These are phyloP conservation scores for Synanthedon myopaeformis DNA, from an alignment of 2,888 invertebrate species.

Conservation along the genomic window DNA sequence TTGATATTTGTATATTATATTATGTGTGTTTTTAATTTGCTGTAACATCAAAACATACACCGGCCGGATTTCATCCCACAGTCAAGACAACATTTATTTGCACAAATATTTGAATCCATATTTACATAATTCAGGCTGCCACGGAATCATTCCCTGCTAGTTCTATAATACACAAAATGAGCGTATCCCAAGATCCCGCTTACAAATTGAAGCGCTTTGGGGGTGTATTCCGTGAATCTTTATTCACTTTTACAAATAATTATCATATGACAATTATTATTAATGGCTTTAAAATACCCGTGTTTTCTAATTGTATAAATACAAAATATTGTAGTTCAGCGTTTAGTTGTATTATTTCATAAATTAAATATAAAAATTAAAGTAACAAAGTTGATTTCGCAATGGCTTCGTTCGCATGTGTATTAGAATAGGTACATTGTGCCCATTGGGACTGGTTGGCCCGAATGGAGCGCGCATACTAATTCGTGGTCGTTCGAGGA, in stretches of 20 bases:
- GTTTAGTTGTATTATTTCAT: too few species aligned
- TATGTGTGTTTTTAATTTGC: constrained; percentile 6
- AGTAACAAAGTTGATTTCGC: too few species aligned
- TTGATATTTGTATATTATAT: too few species aligned
- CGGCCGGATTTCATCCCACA: background rate
- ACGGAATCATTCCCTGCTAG: constrained; percentile 48
- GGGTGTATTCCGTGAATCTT: constrained; percentile 38
- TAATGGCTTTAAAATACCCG: too few species aligned
- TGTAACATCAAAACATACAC: constrained; percentile 3
- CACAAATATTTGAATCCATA: constrained; percentile 46
- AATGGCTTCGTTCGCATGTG: background rate
- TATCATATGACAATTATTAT: too few species aligned
- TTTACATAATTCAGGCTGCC: constrained; percentile 60
- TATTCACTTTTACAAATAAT: too few species aligned
- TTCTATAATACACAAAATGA: constrained; percentile 64
- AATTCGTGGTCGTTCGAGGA: constrained; percentile 59
- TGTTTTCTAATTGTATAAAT: too few species aligned
- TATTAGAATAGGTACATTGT: constrained; percentile 42
- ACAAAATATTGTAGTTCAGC: too few species aligned
- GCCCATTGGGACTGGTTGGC: constrained; percentile 44
- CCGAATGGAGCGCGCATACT: constrained; percentile 65
- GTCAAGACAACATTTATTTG: constrained; percentile 28
- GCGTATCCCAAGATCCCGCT: constrained; percentile 68
- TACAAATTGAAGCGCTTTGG: constrained; percentile 56
- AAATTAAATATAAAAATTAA: too few species aligned